phyloP scores from a whole-genome alignment of 2,797 vertebrate genomes.

The Lutjanus argentimaculatus region DNA sequence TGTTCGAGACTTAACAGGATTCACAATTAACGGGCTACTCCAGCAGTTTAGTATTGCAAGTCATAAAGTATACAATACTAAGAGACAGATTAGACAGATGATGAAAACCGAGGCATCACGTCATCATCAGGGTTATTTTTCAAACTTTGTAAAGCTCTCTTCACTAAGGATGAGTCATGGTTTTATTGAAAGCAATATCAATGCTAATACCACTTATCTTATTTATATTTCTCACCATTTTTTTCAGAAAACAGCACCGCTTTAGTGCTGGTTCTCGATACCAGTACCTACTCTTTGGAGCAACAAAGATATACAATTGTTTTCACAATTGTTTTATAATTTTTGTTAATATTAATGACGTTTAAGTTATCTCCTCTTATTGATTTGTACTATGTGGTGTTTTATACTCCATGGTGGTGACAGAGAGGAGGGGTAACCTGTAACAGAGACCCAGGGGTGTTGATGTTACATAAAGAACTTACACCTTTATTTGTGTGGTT shows the following conservation, averaged over 20 bases:
- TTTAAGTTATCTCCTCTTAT: not conserved
- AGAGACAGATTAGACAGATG: not conserved
- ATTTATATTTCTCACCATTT: no score
- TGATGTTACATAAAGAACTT: no score
- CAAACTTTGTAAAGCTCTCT: not conserved
- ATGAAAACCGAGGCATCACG: not conserved
- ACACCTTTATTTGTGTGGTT: constrained; percentile 8
- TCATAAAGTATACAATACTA: not conserved
- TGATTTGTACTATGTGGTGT: not conserved
- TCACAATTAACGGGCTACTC: not conserved
- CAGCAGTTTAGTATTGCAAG: not conserved
- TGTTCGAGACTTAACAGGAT: not conserved
- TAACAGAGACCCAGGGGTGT: not conserved
- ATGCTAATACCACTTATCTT: no score
- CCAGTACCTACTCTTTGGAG: not conserved
- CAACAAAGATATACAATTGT: not conserved
- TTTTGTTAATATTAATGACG: no score
- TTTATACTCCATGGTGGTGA: not conserved
- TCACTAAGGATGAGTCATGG: no score
- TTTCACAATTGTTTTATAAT: not conserved
- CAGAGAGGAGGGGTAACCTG: not conserved
- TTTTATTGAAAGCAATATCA: no score
- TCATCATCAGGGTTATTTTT: not conserved
- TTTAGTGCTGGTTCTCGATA: no score
- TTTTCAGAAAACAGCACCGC: no score